Evolutionary conservation across 2,113 vertebrate genomes (phyloP).

Genomic region (Chaetodon auriga): DNA sequence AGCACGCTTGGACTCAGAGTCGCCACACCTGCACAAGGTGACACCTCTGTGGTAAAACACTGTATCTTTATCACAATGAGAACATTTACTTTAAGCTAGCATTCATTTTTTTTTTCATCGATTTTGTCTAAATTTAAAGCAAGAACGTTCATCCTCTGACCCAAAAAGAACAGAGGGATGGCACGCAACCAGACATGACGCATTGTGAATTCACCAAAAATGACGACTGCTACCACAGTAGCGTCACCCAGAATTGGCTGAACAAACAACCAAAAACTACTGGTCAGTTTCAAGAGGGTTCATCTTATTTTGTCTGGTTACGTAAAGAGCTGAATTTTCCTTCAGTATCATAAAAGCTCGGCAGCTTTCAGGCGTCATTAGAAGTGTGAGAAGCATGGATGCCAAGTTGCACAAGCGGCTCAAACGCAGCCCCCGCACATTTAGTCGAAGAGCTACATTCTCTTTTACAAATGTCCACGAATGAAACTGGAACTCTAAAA

Average conservation of each 20-base stretch:
- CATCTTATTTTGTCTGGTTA: constrained; percentile 4
- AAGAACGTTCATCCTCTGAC: not conserved
- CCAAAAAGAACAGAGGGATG: not conserved
- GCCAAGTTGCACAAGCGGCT: constrained; percentile 43
- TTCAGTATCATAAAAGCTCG: constrained; percentile 25
- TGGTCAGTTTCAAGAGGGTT: not conserved
- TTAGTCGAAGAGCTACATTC: constrained; percentile 32
- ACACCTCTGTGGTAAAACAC: not conserved
- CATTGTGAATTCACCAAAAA: not conserved
- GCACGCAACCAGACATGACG: not conserved
- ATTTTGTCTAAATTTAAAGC: constrained; percentile 3
- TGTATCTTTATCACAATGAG: not conserved
- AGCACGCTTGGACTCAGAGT: constrained; percentile 91
- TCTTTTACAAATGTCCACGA: constrained; percentile 24
- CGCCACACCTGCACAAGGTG: constrained; percentile 85
- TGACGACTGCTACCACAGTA: not conserved
- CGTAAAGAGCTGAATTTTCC: constrained; percentile 3
- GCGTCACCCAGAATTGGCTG: constrained; percentile 5
- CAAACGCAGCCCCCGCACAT: constrained; percentile 37
- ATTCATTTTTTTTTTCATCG: not conserved
- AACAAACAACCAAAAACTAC: constrained; percentile 3
- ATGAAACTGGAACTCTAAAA: not conserved
- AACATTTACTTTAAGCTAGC: not conserved
- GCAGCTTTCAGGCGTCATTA: constrained; percentile 42
- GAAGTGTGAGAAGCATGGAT: constrained; percentile 47